A percentile compares a stretch with the other conserved stretches of the same genome.
Conservation (phyloP, 2,888 invertebrate genomes). For the Cancer borealis region DNA sequence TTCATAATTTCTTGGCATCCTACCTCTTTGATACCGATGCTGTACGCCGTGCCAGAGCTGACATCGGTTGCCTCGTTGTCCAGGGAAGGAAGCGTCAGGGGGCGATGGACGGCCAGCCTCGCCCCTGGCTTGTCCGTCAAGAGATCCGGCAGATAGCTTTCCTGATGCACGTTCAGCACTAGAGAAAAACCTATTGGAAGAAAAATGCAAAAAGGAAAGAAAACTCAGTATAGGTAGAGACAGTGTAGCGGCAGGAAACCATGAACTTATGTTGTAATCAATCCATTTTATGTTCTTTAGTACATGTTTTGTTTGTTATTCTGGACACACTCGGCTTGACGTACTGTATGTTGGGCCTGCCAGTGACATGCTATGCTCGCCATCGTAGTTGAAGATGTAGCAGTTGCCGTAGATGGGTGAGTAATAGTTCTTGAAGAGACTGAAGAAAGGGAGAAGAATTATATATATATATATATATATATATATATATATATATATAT, state of each 20-base stretch:
- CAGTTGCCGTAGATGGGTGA: slow-evolving; percentile 67
- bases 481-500: background rate
- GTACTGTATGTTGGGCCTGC: slow-evolving; percentile 52
- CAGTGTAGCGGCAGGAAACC: background rate
- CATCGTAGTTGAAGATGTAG: slow-evolving; percentile 62
- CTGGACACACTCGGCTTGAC: background rate
- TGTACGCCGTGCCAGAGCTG: slow-evolving; percentile 45
- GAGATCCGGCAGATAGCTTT: slow-evolving; percentile 55
- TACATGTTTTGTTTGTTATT: background rate
- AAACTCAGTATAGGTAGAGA: background rate
- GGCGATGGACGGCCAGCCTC: slow-evolving; percentile 52
- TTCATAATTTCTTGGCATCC: background rate
- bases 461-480: background rate
- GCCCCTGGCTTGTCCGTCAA: slow-evolving; percentile 63
- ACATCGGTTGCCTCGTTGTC: slow-evolving; percentile 54
- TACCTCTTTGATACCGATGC: slow-evolving; percentile 54
- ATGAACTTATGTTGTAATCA: background rate
- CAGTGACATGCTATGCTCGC: background rate
- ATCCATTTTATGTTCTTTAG: background rate
- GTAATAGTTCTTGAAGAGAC: slow-evolving; percentile 18
- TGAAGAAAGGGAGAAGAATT: background rate
- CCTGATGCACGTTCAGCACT: slow-evolving; percentile 31
- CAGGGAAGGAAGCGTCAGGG: background rate
- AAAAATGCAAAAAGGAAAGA: background rate
- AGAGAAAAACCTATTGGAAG: slow-evolving; percentile 52